Percentiles rank a stretch among this genome's conserved stretches.
Conservation (phyloP, 2,797 vertebrate genomes). For the Sus cebifrons region DNA sequence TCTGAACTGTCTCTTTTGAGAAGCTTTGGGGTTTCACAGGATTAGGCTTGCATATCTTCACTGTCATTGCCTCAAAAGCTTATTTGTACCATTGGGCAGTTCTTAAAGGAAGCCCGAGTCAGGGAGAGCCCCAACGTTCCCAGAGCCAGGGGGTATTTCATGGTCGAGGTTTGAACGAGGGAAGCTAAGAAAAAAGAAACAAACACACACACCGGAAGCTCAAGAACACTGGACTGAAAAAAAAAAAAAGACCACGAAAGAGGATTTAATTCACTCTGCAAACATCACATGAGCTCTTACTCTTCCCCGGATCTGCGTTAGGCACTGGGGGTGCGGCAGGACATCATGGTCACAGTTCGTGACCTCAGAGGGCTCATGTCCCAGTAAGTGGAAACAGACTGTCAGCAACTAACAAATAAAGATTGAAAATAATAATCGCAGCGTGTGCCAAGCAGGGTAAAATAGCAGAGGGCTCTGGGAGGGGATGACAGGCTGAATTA, state of each 20-base stretch:
- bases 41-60: neutral
- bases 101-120: neutral
- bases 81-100: neutral
- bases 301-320: neutral
- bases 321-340: neutral
- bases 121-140: neutral
- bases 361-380: neutral
- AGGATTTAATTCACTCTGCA: neutral
- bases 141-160: neutral
- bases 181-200: neutral
- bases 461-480: neutral
- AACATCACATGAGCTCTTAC: too few relatives aligned
- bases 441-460: neutral
- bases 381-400: neutral
- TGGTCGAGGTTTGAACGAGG: neutral
- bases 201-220: neutral
- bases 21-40: too few relatives aligned
- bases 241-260: neutral
- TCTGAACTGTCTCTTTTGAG: neutral
- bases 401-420: neutral
- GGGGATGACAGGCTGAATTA: fast-evolving
- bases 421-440: fast-evolving
- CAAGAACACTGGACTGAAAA: neutral
- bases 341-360: neutral
- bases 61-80: neutral